phyloP scores from a whole-genome alignment of 2,797 vertebrate genomes.

The Euphonia xanthogaster region DNA sequence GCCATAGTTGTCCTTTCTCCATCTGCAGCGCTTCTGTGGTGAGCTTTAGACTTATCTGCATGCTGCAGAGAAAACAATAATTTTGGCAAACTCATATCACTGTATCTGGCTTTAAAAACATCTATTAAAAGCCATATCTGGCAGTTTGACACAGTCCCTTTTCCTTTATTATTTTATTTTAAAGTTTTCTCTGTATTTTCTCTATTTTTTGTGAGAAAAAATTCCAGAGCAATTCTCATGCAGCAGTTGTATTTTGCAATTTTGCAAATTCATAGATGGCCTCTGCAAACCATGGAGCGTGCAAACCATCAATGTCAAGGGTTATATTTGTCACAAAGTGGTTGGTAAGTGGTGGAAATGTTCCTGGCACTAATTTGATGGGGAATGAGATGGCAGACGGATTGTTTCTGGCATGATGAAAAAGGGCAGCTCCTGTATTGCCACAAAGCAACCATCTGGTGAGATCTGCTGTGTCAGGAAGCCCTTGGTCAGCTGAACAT shows the following conservation, averaged over 20 bases:
- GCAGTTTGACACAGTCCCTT: neutral
- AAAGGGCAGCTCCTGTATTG: neutral
- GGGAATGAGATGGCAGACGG: neutral
- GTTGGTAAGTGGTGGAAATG: neutral
- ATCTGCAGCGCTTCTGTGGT: neutral
- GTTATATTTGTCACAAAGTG: neutral
- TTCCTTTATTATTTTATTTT: neutral
- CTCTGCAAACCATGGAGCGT: neutral
- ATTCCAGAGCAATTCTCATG: neutral
- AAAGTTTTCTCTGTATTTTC: neutral
- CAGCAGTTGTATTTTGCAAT: neutral
- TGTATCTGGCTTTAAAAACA: neutral
- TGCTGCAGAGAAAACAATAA: neutral
- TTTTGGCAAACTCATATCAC: neutral
- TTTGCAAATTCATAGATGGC: neutral
- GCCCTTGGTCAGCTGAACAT: neutral
- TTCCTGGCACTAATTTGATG: neutral
- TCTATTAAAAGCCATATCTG: neutral
- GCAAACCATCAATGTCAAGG: neutral
- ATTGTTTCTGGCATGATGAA: neutral
- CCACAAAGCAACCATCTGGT: neutral
- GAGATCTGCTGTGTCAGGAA: neutral
- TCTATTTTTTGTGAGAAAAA: neutral
- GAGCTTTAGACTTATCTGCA: neutral
- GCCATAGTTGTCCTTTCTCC: neutral